phyloP scores from a whole-genome alignment of 2,113 vertebrate genomes.

The Corythaixoides concolor region DNA sequence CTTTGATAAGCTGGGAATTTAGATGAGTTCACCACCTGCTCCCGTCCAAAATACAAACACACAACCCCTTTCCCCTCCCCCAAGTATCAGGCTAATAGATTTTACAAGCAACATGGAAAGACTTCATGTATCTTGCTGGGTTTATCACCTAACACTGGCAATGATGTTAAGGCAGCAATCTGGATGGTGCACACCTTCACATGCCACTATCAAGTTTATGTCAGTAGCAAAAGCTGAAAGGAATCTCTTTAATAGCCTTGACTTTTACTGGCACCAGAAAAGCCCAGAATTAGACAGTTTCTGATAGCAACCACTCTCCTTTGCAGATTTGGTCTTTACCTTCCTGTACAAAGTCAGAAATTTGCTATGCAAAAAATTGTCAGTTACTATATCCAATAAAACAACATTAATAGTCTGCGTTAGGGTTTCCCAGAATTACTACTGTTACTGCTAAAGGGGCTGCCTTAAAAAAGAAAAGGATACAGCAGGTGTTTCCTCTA shows the following conservation, averaged over 20 bases:
- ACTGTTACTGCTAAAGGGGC: not conserved
- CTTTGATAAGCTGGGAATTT: not conserved
- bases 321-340: not conserved
- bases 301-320: not conserved
- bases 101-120: not conserved
- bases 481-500: not conserved
- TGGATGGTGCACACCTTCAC: not conserved
- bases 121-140: not conserved
- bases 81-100: not conserved
- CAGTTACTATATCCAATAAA: not conserved
- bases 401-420: not conserved
- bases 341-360: not conserved
- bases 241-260: not conserved
- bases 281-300: not conserved
- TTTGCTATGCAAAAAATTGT: not conserved
- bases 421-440: not conserved
- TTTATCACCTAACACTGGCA: not conserved
- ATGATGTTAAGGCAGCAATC: not conserved
- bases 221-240: not conserved
- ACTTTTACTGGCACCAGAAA: not conserved
- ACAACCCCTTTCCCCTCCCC: rapidly evolving
- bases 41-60: not conserved
- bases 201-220: not conserved
- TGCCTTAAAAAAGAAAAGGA: not conserved
- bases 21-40: not conserved